Evolutionary conservation across 2,888 invertebrate species (phyloP), one percentile per base, ranked within the genome.

Genomic region (Agrochola circellaris): DNA sequence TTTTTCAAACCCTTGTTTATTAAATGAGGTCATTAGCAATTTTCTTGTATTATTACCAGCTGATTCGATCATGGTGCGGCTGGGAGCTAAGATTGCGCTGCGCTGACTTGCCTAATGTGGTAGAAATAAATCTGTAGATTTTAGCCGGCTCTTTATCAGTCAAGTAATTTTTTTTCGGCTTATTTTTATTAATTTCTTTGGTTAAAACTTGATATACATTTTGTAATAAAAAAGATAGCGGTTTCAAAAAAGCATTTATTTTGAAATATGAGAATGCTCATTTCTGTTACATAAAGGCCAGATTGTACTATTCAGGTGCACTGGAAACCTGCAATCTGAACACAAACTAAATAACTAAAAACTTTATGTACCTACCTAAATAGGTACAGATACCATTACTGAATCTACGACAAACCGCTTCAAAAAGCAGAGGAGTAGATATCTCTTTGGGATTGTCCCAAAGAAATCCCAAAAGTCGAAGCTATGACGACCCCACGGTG

Each of bases 21-120:
- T 92, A 93, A 94, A 94, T 92, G 94, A 89, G 91, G 89, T 92
- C 91, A 92, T 93, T 93, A 93, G 91, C 91, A 90, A 92, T 93
- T 93, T 93, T 92, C 93, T 92, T 92, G 93, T 93, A 91, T 90
- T 90, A 91, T 89, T 90, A 91, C 91, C 88, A 84, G 87, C 80
- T 88, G 89, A 89, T 90, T 91, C 89, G 87, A 91, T 91, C 90
- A 89, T 86, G 81, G 75, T 76, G 78, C 64, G 60, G 65, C 48
- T 60, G 81, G 82, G 68, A 54, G 75, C 80, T 93, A 90, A 92
- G 88, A 92, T 88, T 71, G 75, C 88, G 89, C 90, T 87, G 83
- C 17, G 8, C 17, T 61, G 9, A 20, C 4, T 5, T 48, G 20
- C 15, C 6, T 54, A 56, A 4, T 38, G 9, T 45, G 17, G 11